phyloP scores from a whole-genome alignment of 2,888 invertebrate species.

The Tipula confusa region DNA sequence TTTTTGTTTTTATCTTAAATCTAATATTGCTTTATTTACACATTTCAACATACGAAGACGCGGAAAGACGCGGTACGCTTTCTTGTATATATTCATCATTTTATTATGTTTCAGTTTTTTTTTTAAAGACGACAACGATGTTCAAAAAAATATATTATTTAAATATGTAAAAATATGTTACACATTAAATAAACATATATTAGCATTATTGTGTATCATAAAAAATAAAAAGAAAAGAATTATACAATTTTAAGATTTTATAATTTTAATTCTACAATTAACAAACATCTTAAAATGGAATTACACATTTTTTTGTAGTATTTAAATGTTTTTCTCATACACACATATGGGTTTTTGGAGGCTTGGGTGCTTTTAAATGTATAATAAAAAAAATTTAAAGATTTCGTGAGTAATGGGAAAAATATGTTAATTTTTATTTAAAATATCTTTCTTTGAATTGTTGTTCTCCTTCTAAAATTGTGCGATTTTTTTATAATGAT shows the following conservation, averaged over 20 bases:
- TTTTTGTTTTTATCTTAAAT: not conserved
- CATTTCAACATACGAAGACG: not conserved
- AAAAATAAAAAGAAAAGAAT: not conserved
- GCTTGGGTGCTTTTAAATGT: not conserved
- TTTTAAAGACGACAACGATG: not conserved
- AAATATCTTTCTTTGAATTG: too few species aligned
- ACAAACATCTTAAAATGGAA: conserved; percentile 3
- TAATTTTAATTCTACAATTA: not conserved
- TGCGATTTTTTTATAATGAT: too few species aligned
- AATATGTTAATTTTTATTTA: not conserved
- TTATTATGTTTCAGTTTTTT: not conserved
- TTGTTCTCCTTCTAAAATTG: too few species aligned
- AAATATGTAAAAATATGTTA: conserved; percentile 9
- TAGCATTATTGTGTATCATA: not conserved
- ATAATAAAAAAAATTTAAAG: not conserved
- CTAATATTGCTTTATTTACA: conserved; percentile 20
- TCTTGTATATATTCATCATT: not conserved
- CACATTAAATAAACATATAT: not conserved
- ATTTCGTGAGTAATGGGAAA: not conserved
- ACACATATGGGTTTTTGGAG: not conserved
- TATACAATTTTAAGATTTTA: not conserved
- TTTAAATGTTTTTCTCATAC: not conserved
- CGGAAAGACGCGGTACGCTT: too few species aligned
- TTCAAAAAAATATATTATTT: not conserved
- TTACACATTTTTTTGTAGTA: not conserved